Percentiles rank a stretch among this genome's conserved stretches.
phyloP scores from a whole-genome alignment of 1,140 invertebrate genomes.

The Temnothorax nylanderi region DNA sequence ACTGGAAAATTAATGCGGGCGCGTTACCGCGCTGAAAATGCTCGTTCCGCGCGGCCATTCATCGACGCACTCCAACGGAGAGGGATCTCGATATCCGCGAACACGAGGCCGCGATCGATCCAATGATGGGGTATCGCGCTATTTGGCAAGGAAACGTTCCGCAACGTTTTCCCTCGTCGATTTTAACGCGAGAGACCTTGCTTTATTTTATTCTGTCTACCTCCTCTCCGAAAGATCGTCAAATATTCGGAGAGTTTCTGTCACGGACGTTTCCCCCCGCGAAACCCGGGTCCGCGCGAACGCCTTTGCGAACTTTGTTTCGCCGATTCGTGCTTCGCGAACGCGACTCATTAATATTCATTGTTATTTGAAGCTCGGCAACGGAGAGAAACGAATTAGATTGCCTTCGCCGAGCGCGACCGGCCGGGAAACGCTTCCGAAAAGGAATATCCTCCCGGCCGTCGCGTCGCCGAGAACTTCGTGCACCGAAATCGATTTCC shows the following conservation, averaged over 20 bases:
- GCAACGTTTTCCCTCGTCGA: neutral
- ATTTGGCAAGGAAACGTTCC: neutral
- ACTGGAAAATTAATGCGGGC: conserved; percentile 26
- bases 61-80: neutral
- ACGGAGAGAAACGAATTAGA: conserved; percentile 41
- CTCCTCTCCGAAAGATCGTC: neutral
- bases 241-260: neutral
- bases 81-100: neutral
- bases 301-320: neutral
- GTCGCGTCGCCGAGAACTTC: neutral
- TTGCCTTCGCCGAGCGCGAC: neutral
- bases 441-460: neutral
- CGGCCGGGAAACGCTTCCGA: neutral
- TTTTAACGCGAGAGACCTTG: neutral
- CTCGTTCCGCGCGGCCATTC: conserved; percentile 25
- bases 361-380: conserved; percentile 30
- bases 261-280: neutral
- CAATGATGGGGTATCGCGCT: neutral
- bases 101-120: neutral
- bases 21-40: conserved; percentile 32
- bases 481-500: conserved; percentile 40
- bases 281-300: neutral
- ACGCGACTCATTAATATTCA: conserved; percentile 33
- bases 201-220: neutral
- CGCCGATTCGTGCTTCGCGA: conserved; percentile 22